Percentiles rank a stretch among this genome's conserved stretches.
Conservation (phyloP, 2,888 invertebrate genomes). For the Drosophila rubida region DNA sequence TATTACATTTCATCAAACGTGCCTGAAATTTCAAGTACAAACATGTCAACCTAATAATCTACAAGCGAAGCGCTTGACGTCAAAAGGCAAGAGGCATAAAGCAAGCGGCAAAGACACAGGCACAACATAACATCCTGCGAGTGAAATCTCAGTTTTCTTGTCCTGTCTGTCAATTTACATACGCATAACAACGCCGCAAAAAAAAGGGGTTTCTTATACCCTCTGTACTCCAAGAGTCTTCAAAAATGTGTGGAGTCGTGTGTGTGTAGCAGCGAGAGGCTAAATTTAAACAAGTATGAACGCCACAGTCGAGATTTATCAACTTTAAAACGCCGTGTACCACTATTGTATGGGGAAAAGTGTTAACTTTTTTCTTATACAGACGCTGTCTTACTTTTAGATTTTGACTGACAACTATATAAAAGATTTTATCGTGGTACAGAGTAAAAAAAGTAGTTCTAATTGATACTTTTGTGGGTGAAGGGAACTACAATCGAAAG, state of each 20-base stretch:
- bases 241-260: background rate
- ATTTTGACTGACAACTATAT: no score
- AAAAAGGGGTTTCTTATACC: conserved; percentile 9
- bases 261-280: background rate
- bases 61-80: conserved; percentile 54
- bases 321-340: no score
- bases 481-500: no score
- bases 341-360: no score
- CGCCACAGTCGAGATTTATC: no score
- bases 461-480: no score
- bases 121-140: conserved; percentile 24
- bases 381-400: no score
- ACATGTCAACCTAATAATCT: conserved; percentile 68
- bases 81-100: conserved; percentile 19
- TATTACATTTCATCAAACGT: conserved; percentile 67
- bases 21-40: conserved; percentile 66
- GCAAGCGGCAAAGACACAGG: background rate
- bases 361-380: no score
- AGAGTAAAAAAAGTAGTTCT: no score
- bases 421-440: no score
- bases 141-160: conserved; percentile 32
- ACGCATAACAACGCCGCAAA: background rate
- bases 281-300: no score
- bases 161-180: conserved; percentile 28
- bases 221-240: background rate